Base-by-base conservation (phyloP, 2,113 vertebrate genomes). In the Callopanchax toddi region DNA sequence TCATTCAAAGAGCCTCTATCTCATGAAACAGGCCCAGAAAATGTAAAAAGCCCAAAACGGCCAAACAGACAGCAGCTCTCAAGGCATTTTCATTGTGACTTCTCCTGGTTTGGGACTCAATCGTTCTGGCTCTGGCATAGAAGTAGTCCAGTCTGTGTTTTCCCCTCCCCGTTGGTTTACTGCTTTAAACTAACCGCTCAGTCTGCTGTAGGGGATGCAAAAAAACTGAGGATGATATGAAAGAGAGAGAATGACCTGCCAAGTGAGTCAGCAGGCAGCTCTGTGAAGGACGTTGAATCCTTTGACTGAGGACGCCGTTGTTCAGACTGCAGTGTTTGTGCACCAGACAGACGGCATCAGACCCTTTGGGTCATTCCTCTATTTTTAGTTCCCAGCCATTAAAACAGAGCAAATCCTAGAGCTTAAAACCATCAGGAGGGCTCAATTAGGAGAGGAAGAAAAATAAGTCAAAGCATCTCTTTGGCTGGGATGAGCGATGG, bases 311-410 rank as follows among this genome's bases (percentile, higher is more conserved):
- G 74, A 77, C 66, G 56, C 45, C 12, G 22, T 55, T 13, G 61
- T 63, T 78, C 37, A 58, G 49, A 62, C 59, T 61, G 26, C n/a
- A 22, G 18, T 36, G n/a, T 6, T 57, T 39, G 39, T 4, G 66
- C 4, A 11, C 25, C 5, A 49, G 57, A 40, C 42, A 61, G 74
- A 45, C 64, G 60, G 60, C 55, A 46, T 61, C 11, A 1, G 42
- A 69, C 61, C 61, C 69, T 70, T 68, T 44, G 23, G 76, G 67
- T 77, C 46, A n/a, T 62, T 74, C 68, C 54, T 73, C 62, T 85
- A 84, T 89, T 85, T 86, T 82, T 77, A 79, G 74, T 42, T 68
- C 21, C 21, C n/a, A 40, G 37, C 60, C 51, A 70, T 57, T 73
- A 79, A 57, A 81, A 77, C 4, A 73, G 74, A 54, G n/a, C n/a